Evolutionary conservation across 2,113 vertebrate genomes (phyloP).

Genomic region (Daubentonia madagascariensis): DNA sequence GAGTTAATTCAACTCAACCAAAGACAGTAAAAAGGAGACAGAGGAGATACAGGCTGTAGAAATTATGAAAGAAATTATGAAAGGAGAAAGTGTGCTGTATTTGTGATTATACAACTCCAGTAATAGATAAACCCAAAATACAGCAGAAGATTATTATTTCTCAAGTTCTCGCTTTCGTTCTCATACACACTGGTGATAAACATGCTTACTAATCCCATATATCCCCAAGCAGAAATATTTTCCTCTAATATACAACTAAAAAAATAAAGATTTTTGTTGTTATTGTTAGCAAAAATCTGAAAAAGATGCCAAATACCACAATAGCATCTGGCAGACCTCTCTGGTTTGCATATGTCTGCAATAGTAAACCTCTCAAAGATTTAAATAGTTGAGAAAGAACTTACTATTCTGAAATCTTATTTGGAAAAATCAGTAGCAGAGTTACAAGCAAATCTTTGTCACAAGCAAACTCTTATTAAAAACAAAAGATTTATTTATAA

Average conservation of each 20-base stretch:
- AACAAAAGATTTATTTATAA: neutral
- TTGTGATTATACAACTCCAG: neutral
- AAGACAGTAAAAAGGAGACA: neutral
- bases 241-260: neutral
- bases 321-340: neutral
- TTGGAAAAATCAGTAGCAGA: neutral
- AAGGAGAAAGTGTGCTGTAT: neutral
- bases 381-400: neutral
- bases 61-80: conserved; percentile 1
- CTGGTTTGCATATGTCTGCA: neutral
- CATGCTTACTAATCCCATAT: neutral
- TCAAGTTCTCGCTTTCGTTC: neutral
- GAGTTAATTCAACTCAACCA: neutral
- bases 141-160: neutral
- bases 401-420: neutral
- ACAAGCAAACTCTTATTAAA: neutral
- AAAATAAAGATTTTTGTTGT: neutral
- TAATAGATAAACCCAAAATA: neutral
- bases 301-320: conserved; percentile 1
- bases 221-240: conserved; percentile 20
- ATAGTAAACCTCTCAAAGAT: conserved; percentile 12
- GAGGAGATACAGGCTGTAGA: neutral
- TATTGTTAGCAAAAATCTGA: neutral
- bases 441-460: neutral
- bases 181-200: neutral